Percentiles rank a stretch among this genome's conserved stretches.
Conservation (phyloP, 1,140 invertebrate species). For the Lineus longissimus region DNA sequence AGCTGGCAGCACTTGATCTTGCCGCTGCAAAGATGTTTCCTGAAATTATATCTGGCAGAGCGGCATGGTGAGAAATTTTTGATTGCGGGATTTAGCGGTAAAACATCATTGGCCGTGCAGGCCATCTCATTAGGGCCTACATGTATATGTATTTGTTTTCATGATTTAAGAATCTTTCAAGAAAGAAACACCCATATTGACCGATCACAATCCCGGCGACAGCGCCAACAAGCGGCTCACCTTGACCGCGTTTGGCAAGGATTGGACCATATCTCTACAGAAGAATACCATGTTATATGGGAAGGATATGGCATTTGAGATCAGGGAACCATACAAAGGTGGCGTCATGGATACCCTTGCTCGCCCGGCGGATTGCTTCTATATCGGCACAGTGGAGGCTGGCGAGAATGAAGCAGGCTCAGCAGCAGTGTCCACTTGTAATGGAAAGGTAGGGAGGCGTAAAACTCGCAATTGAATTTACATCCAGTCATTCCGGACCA, state of each 20-base stretch:
- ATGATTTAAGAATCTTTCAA: no score
- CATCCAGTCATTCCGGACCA: no score
- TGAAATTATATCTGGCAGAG: no score
- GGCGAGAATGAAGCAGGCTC: background rate
- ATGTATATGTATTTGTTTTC: no score
- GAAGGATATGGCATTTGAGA: background rate
- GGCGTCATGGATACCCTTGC: background rate
- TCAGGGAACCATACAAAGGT: background rate
- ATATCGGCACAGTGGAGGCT: background rate
- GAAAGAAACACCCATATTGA: no score
- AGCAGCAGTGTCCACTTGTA: background rate
- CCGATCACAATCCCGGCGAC: no score
- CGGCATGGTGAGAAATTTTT: no score
- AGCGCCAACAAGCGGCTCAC: background rate
- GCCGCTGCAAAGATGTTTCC: no score
- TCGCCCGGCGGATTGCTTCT: background rate
- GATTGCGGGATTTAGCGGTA: no score
- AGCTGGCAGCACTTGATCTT: no score
- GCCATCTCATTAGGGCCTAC: no score
- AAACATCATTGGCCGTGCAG: no score
- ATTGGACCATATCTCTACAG: background rate
- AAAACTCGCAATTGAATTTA: background rate
- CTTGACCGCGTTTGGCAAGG: background rate
- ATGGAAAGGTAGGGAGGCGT: background rate
- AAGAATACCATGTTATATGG: background rate